Evolutionary conservation across 2,797 vertebrate genomes (phyloP).

Genomic region (Acrocephalus scirpaceus): DNA sequence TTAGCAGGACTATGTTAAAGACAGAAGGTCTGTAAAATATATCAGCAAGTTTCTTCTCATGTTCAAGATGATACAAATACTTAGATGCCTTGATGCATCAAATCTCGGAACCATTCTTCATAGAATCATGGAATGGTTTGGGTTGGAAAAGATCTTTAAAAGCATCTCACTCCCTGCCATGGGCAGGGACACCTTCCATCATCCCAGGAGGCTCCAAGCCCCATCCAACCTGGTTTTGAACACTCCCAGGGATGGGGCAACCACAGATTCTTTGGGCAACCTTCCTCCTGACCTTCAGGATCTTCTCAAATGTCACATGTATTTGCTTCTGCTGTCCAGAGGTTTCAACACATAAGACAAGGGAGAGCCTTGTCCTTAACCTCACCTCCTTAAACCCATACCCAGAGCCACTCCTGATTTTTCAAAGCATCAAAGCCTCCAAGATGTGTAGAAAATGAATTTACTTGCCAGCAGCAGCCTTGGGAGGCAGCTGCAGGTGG

Average conservation of each 20-base stretch:
- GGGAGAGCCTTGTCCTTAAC: not conserved
- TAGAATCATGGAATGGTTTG: not conserved
- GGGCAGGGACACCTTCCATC: not conserved
- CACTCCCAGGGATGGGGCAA: not conserved
- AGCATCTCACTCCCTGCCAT: rapidly evolving
- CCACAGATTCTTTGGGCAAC: not conserved
- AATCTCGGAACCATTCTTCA: not conserved
- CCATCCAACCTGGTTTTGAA: rapidly evolving
- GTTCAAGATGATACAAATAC: not conserved
- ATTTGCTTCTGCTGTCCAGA: not conserved
- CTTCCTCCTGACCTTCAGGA: not conserved
- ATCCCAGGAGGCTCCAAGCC: not conserved
- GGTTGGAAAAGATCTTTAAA: not conserved
- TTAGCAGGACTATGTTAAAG: not conserved
- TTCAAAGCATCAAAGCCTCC: not conserved
- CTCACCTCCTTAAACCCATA: not conserved
- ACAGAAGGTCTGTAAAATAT: not conserved
- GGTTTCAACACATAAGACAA: not conserved
- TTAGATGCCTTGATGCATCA: not conserved
- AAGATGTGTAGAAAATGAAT: not conserved
- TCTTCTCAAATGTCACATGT: not conserved
- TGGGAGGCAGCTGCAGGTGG: not conserved
- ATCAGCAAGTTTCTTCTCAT: not conserved
- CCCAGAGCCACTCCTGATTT: not conserved
- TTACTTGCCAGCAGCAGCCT: not conserved